Evolutionary conservation across 2,113 vertebrate genomes (phyloP).

Genomic region (Dissostichus mawsoni): DNA sequence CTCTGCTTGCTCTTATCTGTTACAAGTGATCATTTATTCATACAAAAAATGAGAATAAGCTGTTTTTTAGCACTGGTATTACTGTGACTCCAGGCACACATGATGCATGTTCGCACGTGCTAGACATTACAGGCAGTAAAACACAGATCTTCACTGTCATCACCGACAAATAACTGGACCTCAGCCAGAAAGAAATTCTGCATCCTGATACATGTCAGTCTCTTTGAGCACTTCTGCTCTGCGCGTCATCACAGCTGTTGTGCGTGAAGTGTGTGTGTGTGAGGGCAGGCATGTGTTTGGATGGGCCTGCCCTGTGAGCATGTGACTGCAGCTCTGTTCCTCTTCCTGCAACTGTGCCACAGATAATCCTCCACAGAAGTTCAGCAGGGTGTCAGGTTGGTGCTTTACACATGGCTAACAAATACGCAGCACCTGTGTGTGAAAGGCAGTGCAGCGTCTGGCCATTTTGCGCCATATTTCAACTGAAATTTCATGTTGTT

Average conservation of each 20-base stretch:
- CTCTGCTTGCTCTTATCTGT: constrained; percentile 39
- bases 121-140: neutral
- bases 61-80: constrained; percentile 20
- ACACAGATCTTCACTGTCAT: constrained; percentile 44
- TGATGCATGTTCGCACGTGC: neutral
- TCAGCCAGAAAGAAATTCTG: constrained; percentile 55
- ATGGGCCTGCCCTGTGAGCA: constrained; percentile 41
- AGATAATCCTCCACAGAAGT: constrained; percentile 60
- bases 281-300: constrained; percentile 53
- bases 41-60: constrained; percentile 33
- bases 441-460: constrained; percentile 10
- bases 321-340: constrained; percentile 48
- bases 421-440: constrained; percentile 53
- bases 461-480: constrained; percentile 8
- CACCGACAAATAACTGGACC: constrained; percentile 57
- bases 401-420: constrained; percentile 43
- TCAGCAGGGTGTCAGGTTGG: constrained; percentile 47
- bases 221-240: constrained; percentile 49
- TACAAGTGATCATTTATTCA: constrained; percentile 59
- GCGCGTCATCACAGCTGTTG: constrained; percentile 56
- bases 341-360: constrained; percentile 53
- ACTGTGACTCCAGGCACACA: neutral
- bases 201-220: constrained; percentile 46
- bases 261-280: neutral
- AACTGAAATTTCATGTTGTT: constrained; percentile 13